Conservation (phyloP, 2,797 vertebrate species). For the Onychomys torridus region DNA sequence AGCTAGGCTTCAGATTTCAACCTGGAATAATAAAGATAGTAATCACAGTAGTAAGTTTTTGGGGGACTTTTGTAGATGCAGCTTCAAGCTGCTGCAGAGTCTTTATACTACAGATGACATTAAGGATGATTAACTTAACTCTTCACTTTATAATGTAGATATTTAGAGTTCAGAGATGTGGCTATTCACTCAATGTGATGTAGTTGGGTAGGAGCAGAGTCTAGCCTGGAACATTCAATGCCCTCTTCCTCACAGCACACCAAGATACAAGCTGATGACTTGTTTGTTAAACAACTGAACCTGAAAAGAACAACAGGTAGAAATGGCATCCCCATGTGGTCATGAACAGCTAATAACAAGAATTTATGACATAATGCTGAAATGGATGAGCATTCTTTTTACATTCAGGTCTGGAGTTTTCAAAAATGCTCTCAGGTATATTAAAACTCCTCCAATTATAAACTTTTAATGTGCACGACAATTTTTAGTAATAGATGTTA, state of each 20-base stretch:
- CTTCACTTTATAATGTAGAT: constrained; percentile 61
- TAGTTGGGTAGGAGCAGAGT: background rate
- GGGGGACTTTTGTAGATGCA: constrained; percentile 47
- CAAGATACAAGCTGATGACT: background rate
- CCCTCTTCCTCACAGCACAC: background rate
- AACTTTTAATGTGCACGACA: background rate
- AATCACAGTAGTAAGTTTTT: constrained; percentile 50
- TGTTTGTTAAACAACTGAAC: background rate
- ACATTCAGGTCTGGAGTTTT: background rate
- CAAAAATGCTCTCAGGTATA: background rate
- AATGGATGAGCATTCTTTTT: background rate
- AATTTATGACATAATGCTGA: background rate
- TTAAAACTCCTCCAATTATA: background rate
- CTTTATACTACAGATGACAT: constrained; percentile 39
- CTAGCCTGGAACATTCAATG: background rate
- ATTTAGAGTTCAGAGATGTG: constrained; percentile 33
- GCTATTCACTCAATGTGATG: background rate
- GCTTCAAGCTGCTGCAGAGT: constrained; percentile 21
- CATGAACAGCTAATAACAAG: background rate
- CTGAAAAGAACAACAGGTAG: background rate
- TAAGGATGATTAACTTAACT: background rate
- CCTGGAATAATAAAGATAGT: constrained; percentile 63
- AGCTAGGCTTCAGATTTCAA: constrained; percentile 72
- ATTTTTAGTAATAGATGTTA: constrained; percentile 4
- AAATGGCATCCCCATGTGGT: background rate